Evolutionary conservation across 2,888 invertebrate genomes (phyloP).

Genomic region (Conistra vaccinii): DNA sequence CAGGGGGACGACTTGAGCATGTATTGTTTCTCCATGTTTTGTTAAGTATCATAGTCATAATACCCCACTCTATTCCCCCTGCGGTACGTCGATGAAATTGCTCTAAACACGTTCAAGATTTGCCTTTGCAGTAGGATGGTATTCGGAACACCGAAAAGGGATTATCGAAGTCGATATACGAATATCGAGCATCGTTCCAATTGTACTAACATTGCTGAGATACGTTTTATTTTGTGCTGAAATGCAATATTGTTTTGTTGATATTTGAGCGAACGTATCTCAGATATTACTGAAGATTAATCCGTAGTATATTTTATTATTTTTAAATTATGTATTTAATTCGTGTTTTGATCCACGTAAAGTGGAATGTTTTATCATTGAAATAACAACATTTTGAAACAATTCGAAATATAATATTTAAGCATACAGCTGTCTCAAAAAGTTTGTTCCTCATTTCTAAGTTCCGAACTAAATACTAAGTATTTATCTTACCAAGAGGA

Average conservation of each 20-base stretch:
- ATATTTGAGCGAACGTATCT: slow-evolving; percentile 27
- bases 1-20: slow-evolving; percentile 60
- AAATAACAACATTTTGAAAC: slow-evolving; percentile 18
- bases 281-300: slow-evolving; percentile 15
- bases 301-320: background rate
- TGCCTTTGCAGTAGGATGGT: slow-evolving; percentile 40
- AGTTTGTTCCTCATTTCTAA: slow-evolving; percentile 58
- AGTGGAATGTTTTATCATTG: slow-evolving; percentile 1
- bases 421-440: slow-evolving; percentile 34
- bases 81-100: slow-evolving; percentile 66
- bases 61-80: slow-evolving; percentile 49
- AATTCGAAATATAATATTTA: slow-evolving; percentile 17
- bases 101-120: slow-evolving; percentile 62
- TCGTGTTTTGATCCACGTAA: background rate
- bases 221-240: slow-evolving; percentile 50
- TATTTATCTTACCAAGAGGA: slow-evolving; percentile 54
- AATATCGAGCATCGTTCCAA: slow-evolving; percentile 46
- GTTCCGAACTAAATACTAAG: slow-evolving; percentile 61
- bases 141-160: slow-evolving; percentile 46
- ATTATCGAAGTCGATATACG: slow-evolving; percentile 55
- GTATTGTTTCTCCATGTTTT: slow-evolving; percentile 75
- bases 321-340: background rate
- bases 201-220: slow-evolving; percentile 48
- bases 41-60: slow-evolving; percentile 74
- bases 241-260: slow-evolving; percentile 33